These are phyloP conservation scores for Mycetomoellerius zeteki DNA, from an alignment of 1,140 invertebrate genomes.

Conservation along the genomic window DNA sequence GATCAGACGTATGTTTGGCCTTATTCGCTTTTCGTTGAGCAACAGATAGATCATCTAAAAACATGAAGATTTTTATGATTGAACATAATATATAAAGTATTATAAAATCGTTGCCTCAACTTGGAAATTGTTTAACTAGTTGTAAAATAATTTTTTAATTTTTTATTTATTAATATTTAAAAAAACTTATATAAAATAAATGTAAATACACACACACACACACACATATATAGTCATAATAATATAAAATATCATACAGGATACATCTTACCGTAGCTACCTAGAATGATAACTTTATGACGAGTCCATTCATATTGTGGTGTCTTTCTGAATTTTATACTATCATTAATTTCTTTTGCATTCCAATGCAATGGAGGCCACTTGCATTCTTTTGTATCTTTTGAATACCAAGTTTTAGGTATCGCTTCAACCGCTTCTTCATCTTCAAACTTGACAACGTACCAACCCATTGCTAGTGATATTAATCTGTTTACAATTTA, in stretches of 20 bases:
- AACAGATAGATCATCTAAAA: slow-evolving; percentile 4
- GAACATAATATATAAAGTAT: neutral
- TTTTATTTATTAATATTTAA: slow-evolving; percentile 5
- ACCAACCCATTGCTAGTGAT: slow-evolving; percentile 13
- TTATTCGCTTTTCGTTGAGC: slow-evolving; percentile 6
- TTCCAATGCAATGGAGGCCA: neutral
- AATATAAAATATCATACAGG: neutral
- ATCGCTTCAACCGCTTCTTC: neutral
- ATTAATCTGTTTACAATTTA: slow-evolving; percentile 5
- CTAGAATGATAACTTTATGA: neutral
- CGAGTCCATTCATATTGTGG: neutral
- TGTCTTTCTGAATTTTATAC: neutral
- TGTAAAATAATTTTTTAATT: neutral
- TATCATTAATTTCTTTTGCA: slow-evolving; percentile 14
- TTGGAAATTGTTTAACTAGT: slow-evolving; percentile 17
- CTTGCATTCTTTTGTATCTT: slow-evolving; percentile 15
- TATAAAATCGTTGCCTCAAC: neutral
- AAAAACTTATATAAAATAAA: neutral
- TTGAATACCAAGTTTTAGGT: neutral
- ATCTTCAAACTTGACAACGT: slow-evolving; percentile 1
- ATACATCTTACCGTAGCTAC: slow-evolving; percentile 9
- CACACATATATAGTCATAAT: neutral
- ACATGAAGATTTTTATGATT: neutral
- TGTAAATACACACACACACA: too few species aligned
- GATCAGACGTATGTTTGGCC: neutral